These are phyloP conservation scores for Lepidochrysops patricia DNA, from an alignment of 2,888 invertebrate species.

Conservation along the genomic window DNA sequence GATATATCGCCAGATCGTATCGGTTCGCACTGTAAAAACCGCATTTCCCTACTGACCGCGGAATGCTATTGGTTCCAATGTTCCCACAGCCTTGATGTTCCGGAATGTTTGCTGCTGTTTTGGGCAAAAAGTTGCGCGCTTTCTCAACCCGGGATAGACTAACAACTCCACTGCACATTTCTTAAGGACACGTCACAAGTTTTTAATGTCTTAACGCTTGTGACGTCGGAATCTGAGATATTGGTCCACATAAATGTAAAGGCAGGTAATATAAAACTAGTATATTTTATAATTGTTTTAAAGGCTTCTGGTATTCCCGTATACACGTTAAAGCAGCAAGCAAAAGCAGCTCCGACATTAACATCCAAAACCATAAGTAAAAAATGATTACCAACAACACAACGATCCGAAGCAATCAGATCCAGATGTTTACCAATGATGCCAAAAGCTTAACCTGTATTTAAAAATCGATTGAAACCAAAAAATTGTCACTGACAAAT, in stretches of 20 bases:
- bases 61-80: constrained; percentile 54
- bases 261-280: too few relatives aligned
- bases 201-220: not conserved
- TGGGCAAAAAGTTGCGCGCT: constrained; percentile 62
- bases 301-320: not conserved
- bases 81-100: constrained; percentile 65
- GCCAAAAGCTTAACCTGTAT: constrained; percentile 64
- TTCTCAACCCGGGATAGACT: constrained; percentile 57
- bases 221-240: not conserved
- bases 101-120: constrained; percentile 31
- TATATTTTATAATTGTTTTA: too few relatives aligned
- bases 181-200: constrained; percentile 12
- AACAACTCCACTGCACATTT: constrained; percentile 21
- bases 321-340: not conserved
- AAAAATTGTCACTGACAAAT: constrained; percentile 75
- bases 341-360: not conserved
- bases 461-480: constrained; percentile 74
- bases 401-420: not conserved
- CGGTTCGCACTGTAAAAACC: constrained; percentile 51
- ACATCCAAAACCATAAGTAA: not conserved
- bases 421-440: not conserved
- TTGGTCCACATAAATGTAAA: not conserved
- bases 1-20: constrained; percentile 57
- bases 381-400: constrained; percentile 14
- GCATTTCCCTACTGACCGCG: constrained; percentile 52